Percentiles rank a stretch among this genome's conserved stretches.
These are phyloP conservation scores for Bubo scandiacus DNA, from an alignment of 2,113 vertebrate species.

Conservation along the genomic window DNA sequence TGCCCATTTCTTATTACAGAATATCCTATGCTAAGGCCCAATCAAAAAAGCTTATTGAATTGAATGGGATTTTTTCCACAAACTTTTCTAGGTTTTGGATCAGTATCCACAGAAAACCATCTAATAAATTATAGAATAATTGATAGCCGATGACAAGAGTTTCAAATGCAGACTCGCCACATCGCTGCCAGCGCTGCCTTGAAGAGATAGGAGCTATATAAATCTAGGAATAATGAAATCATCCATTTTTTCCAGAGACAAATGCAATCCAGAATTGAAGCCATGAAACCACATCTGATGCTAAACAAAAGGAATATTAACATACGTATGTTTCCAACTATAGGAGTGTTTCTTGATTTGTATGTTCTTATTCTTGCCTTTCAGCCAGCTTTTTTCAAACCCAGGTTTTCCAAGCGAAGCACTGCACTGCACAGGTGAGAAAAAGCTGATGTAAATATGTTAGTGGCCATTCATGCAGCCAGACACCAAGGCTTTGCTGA, in stretches of 20 bases:
- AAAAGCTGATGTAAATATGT: neutral
- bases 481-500: neutral
- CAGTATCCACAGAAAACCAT: neutral
- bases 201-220: conserved; percentile 1
- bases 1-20: neutral
- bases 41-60: neutral
- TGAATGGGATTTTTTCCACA: neutral
- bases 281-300: neutral
- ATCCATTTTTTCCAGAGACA: conserved; percentile 35
- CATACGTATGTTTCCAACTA: neutral
- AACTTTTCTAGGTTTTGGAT: conserved; percentile 17
- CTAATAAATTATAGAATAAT: conserved; percentile 8
- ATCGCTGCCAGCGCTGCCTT: neutral
- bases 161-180: neutral
- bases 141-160: neutral
- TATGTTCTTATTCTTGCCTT: neutral
- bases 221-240: conserved; percentile 44
- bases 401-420: neutral
- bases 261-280: neutral
- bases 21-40: neutral
- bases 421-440: neutral
- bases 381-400: neutral
- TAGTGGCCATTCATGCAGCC: neutral
- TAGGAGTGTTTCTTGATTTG: neutral
- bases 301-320: neutral